Percentiles rank a stretch among this genome's conserved stretches.
phyloP scores from a whole-genome alignment of 2,888 invertebrate species.

The Anoplius nigerrimus region DNA sequence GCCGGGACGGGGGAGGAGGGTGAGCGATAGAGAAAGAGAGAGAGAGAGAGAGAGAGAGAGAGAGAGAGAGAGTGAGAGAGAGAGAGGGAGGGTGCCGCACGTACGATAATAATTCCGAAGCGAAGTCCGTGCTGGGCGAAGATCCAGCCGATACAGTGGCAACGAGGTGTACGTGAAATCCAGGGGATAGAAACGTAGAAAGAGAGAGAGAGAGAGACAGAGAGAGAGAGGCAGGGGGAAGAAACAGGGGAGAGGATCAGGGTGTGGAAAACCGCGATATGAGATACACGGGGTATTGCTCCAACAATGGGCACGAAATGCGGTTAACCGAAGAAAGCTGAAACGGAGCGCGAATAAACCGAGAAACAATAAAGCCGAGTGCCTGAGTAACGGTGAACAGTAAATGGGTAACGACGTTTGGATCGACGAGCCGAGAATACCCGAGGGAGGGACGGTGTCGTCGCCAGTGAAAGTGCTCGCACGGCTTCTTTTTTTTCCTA shows the following conservation, averaged over 20 bases:
- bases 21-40: neutral
- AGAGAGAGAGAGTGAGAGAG: neutral
- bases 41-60: neutral
- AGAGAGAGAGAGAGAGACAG: neutral
- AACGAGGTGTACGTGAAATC: neutral
- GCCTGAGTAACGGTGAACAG: constrained; percentile 27
- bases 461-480: constrained; percentile 44
- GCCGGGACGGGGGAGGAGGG: too few relatives aligned
- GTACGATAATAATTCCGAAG: too few relatives aligned
- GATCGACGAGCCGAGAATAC: constrained; percentile 44
- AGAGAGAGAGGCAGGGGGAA: neutral
- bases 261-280: constrained; percentile 38
- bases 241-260: constrained; percentile 1
- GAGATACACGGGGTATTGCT: constrained; percentile 37
- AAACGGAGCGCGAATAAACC: constrained; percentile 45
- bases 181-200: neutral
- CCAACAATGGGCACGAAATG: constrained; percentile 44
- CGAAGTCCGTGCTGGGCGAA: too few relatives aligned
- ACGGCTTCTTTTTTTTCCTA: constrained; percentile 29
- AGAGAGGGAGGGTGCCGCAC: neutral
- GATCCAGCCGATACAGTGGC: too few relatives aligned
- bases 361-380: constrained; percentile 54
- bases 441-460: constrained; percentile 40
- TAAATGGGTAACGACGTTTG: constrained; percentile 54
- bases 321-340: constrained; percentile 57